A percentile compares a stretch with the other conserved stretches of the same genome.
Evolutionary conservation across 2,888 invertebrate genomes (phyloP).

Genomic region (Brachyptera putata): DNA sequence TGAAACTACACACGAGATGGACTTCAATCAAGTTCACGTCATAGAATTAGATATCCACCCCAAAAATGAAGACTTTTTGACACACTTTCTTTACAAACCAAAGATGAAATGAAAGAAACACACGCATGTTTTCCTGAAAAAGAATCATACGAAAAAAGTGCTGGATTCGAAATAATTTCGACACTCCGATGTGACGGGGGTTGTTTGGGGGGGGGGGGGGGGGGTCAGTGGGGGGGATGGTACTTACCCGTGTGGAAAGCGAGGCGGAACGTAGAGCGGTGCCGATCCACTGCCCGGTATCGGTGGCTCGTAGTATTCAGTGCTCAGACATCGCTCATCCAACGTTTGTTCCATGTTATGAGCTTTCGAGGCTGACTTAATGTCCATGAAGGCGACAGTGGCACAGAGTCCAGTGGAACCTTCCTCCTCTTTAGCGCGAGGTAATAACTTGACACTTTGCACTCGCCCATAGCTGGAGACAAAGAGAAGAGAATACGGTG

Average conservation of each 20-base stretch:
- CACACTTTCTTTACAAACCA: no score
- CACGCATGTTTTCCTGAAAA: no score
- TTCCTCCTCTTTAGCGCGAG: conserved; percentile 51
- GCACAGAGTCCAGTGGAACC: conserved; percentile 69
- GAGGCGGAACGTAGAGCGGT: conserved; percentile 52
- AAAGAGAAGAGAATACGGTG: conserved; percentile 42
- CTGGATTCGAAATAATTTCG: no score
- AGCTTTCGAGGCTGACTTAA: conserved; percentile 92
- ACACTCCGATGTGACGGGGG: no score
- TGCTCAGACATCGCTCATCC: conserved; percentile 81
- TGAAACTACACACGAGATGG: no score
- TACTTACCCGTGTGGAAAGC: conserved; percentile 55
- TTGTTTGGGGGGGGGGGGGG: no score
- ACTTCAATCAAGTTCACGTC: no score
- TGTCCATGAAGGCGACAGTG: conserved; percentile 94
- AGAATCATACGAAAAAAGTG: no score
- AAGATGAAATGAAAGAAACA: no score
- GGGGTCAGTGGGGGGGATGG: no score
- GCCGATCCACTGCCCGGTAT: conserved; percentile 53
- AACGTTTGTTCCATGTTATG: conserved; percentile 82
- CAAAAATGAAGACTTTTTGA: no score
- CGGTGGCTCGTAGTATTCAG: conserved; percentile 86
- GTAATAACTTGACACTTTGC: conserved; percentile 92
- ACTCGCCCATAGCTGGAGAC: conserved; percentile 98
- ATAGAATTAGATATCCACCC: no score